phyloP scores from a whole-genome alignment of 2,113 vertebrate genomes.

The Hiodon alosoides region DNA sequence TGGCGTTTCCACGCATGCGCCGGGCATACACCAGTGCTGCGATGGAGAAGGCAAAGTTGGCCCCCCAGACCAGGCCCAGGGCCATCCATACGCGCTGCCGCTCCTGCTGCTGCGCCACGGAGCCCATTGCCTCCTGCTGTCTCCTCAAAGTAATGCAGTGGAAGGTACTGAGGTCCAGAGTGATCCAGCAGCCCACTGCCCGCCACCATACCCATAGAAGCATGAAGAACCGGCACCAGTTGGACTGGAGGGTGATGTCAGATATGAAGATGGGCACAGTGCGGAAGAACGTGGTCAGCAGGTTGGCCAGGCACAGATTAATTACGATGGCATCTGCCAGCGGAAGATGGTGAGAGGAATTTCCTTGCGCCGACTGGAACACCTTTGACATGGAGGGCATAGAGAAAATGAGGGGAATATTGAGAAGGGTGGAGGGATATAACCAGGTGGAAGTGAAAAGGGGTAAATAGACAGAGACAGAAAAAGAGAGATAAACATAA shows the following conservation, averaged over 20 bases:
- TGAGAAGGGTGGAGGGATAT: background rate
- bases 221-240: slow-evolving; percentile 69
- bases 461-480: slow-evolving; percentile 1
- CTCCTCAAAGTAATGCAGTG: slow-evolving; percentile 61
- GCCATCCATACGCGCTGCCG: slow-evolving; percentile 44
- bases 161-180: slow-evolving; percentile 63
- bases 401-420: too few relatives aligned
- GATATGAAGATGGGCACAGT: slow-evolving; percentile 69
- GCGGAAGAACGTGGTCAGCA: slow-evolving; percentile 65
- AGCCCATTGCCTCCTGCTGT: slow-evolving; percentile 44
- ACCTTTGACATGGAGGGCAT: slow-evolving; percentile 47
- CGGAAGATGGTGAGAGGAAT: slow-evolving; percentile 42
- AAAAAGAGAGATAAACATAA: background rate
- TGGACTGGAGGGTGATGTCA: slow-evolving; percentile 53
- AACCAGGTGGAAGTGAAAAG: background rate
- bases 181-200: slow-evolving; percentile 65
- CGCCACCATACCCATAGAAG: slow-evolving; percentile 73
- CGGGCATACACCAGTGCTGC: slow-evolving; percentile 59
- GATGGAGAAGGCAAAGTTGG: slow-evolving; percentile 57
- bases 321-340: slow-evolving; percentile 63
- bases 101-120: slow-evolving; percentile 47
- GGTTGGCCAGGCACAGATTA: slow-evolving; percentile 66
- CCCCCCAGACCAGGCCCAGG: slow-evolving; percentile 57
- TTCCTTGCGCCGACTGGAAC: slow-evolving; percentile 49
- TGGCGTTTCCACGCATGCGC: slow-evolving; percentile 53